A percentile compares a stretch with the other conserved stretches of the same genome.
These are phyloP conservation scores for Apotomis turbidana DNA, from an alignment of 2,888 invertebrate species.

Conservation along the genomic window DNA sequence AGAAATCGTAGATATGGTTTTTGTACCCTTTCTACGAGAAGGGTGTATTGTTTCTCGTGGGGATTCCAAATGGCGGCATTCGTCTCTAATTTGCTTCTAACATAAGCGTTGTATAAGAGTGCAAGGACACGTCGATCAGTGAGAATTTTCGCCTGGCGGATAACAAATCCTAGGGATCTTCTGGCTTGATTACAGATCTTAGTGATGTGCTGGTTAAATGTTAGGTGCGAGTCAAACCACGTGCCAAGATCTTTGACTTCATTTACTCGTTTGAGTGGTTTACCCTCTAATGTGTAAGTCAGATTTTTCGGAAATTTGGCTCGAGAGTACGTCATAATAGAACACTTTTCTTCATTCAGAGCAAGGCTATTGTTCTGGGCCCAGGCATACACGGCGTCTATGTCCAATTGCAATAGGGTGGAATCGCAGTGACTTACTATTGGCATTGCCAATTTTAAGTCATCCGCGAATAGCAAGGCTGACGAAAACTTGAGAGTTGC, in stretches of 20 bases:
- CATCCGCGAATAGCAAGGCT: no score
- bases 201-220: not conserved
- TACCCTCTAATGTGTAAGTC: not conserved
- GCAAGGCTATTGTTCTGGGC: no score
- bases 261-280: not conserved
- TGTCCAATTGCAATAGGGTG: not conserved
- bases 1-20: not conserved
- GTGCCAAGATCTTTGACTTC: not conserved
- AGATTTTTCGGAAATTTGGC: no score
- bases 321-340: no score
- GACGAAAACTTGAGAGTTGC: not conserved
- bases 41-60: not conserved
- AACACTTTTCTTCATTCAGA: no score
- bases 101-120: not conserved
- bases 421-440: not conserved
- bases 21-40: not conserved
- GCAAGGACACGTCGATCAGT: not conserved
- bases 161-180: not conserved
- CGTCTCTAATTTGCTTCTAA: not conserved
- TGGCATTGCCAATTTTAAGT: not conserved
- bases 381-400: not conserved
- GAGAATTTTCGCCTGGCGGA: not conserved
- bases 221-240: not conserved
- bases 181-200: not conserved
- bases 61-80: not conserved